Base-by-base conservation (phyloP, 1,140 invertebrate species). In the Euschistus heros region DNA sequence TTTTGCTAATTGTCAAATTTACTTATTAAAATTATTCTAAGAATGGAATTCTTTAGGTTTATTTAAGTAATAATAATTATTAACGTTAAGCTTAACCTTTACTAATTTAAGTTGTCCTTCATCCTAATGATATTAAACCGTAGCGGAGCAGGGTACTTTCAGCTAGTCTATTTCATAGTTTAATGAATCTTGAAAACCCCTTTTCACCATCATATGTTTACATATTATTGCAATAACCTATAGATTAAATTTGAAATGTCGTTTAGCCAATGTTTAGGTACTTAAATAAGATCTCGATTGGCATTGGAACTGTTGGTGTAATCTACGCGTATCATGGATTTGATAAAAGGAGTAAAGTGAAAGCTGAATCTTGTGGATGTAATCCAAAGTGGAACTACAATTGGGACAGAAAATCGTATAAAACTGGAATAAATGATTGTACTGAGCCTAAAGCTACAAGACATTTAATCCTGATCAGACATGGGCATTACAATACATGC, bases 391-490 rank as follows among this genome's bases (percentile, higher is more conserved):
- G 59, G 59, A 30, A 61, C 18, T 37, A 8, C 26, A 61, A 61
- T 30, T 61, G 59, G 59, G 59, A 61, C 33, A 61, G 22, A 30
- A 42, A 18, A n/a, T n/a, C n/a, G n/a, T n/a, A n/a, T n/a, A n/a
- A n/a, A n/a, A n/a, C n/a, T n/a, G n/a, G n/a, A 37, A 30, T 10
- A 0, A 42, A n/a, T 1, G 4, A 42, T 61, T 24, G 54, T 57
- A 60, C 71, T 10, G 80, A 80, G 68, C 76, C 91, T 1, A 92
- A 82, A 73, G 86, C 86, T 5, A 80, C 83, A 0, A 78, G 95
- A 42, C 89, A 98, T 75, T 74, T 98, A 37, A 81, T 98, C 69
- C 80, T 98, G 7, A 89, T 99, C 68, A 81, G 96, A 42, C 96
- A 99, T 78, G 96, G 96, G 0, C 94, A 98, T 73, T 98, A 97